Conservation (phyloP, 2,113 vertebrate genomes). For the Dicerorhinus sumatrensis region DNA sequence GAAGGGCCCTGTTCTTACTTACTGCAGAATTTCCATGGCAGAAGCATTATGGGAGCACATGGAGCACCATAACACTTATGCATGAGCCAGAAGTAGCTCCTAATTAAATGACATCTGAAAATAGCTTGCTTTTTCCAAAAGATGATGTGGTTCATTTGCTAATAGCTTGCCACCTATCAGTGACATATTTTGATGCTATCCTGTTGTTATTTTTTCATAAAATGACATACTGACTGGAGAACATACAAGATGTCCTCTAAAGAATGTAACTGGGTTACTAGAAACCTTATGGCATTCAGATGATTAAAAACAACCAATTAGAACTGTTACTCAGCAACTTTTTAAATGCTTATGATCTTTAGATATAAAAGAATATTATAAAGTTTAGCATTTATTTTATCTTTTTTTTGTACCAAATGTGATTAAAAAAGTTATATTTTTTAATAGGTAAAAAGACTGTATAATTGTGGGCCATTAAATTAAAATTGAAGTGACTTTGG, state of each 20-base stretch:
- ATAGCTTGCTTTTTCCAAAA: background rate
- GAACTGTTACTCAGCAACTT: slow-evolving; percentile 3
- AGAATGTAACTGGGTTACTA: background rate
- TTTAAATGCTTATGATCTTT: background rate
- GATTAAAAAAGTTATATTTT: background rate
- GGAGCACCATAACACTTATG: background rate
- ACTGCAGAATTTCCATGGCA: background rate
- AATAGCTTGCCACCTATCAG: background rate
- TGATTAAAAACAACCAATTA: slow-evolving; percentile 3
- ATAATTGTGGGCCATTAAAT: background rate
- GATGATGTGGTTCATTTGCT: background rate
- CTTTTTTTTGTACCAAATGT: background rate
- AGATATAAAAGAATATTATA: background rate
- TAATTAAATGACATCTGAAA: slow-evolving; percentile 2
- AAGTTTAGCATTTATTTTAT: background rate
- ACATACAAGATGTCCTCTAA: background rate
- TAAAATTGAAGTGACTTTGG: slow-evolving; percentile 1
- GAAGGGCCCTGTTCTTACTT: background rate
- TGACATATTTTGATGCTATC: background rate
- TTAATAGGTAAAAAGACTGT: background rate
- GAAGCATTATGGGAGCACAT: background rate
- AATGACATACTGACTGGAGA: background rate
- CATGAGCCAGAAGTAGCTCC: background rate
- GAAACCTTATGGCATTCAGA: background rate
- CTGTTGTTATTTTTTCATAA: slow-evolving; percentile 6